Evolutionary conservation across 2,888 invertebrate species (phyloP).

Genomic region (Camponotus fellah): DNA sequence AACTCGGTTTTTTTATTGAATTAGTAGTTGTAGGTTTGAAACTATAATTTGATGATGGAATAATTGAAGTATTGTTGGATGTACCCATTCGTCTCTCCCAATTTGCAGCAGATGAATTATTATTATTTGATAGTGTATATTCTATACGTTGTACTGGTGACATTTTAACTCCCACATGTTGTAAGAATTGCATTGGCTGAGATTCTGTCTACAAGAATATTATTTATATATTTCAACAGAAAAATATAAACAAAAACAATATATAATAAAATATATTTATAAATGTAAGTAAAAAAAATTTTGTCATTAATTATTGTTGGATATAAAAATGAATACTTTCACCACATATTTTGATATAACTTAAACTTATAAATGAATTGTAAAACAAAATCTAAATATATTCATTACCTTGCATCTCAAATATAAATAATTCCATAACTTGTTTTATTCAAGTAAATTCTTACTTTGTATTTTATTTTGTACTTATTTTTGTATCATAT

Average conservation of each 20-base stretch:
- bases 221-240: constrained; percentile 45
- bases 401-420: not conserved
- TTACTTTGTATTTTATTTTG: not conserved
- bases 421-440: not conserved
- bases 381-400: not conserved
- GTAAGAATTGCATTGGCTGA: constrained; percentile 80
- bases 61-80: constrained; percentile 69
- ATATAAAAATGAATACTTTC: not conserved
- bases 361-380: not conserved
- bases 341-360: too few species aligned
- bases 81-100: constrained; percentile 80
- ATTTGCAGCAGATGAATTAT: constrained; percentile 69
- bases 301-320: not conserved
- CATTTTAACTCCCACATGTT: constrained; percentile 80
- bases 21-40: constrained; percentile 75
- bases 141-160: constrained; percentile 77
- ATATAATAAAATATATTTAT: not conserved
- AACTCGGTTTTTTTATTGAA: constrained; percentile 78
- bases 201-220: constrained; percentile 77
- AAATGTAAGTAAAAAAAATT: not conserved
- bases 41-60: constrained; percentile 74
- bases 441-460: not conserved
- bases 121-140: constrained; percentile 76
- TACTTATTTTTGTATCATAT: not conserved
- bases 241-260: not conserved